Evolutionary conservation across 2,113 vertebrate genomes (phyloP), one percentile per base, ranked within the genome.

Genomic region (Tapirus terrestris): DNA sequence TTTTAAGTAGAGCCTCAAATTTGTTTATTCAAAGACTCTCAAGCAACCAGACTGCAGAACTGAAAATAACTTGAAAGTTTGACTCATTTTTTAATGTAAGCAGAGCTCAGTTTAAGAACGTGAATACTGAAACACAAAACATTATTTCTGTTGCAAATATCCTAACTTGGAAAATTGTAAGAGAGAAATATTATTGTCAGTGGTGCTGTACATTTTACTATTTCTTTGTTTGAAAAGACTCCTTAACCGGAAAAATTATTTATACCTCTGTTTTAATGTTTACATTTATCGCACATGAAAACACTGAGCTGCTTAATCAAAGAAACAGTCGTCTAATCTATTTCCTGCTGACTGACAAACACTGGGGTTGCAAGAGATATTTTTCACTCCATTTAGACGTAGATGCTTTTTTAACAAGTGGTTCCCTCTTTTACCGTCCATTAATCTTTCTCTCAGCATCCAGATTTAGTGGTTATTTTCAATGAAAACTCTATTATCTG

Each of bases 21-120:
- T 96, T 95, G 9, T 88, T 97, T 95, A 76, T 76, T 95, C 84
- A 88, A 21, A 85, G 31, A 80, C 16, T 65, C 12, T 39, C 63
- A 82, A 88, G 18, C 18, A 94, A 81, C 17, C 85, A 93, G 56
- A 83, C 45, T 79, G 8, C 20, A 84, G 27, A 89, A 13, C 29
- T 89, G 51, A 85, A 61, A 95, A 88, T 80, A 70, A 81, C 13
- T 86, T 90, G 18, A n/a, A 84, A 60, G 91, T 65, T 65, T 76
- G 39, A 96, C 93, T 70, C 29, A 79, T 80, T 83, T 85, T 72
- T 39, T 77, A 76, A 72, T 56, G 18, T 86, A 72, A 82, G 12
- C 63, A 75, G 33, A 33, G 8, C 18, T 87, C 31, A 39, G 45
- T 70, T 91, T 91, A 84, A 58, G 65, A 84, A 88, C 12, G 75